phyloP scores from a whole-genome alignment of 2,888 invertebrate species.

The Drosophila koepferae region DNA sequence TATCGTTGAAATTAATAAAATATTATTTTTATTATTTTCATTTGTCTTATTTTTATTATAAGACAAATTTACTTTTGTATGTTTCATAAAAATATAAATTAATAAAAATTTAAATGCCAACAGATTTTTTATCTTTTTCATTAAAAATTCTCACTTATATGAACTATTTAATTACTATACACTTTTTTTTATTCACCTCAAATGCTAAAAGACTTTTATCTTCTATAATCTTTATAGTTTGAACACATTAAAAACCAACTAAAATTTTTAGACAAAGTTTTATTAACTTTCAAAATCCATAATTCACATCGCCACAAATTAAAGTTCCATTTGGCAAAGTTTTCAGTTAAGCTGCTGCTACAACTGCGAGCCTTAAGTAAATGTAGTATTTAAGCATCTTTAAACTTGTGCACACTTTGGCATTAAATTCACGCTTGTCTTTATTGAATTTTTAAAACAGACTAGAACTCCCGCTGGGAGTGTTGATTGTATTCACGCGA shows the following conservation, averaged over 20 bases:
- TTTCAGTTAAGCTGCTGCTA: neutral
- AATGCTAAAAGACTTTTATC: too few relatives aligned
- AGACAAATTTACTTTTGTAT: too few relatives aligned
- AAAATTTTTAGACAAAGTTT: neutral
- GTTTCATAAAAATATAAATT: too few relatives aligned
- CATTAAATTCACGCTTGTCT: neutral
- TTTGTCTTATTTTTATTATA: too few relatives aligned
- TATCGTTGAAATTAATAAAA: too few relatives aligned
- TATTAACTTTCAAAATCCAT: neutral
- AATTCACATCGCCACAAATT: conserved; percentile 1
- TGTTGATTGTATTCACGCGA: conserved; percentile 4
- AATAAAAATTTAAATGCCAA: too few relatives aligned
- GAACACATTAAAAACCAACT: neutral
- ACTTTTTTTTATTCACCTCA: too few relatives aligned
- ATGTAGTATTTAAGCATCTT: neutral
- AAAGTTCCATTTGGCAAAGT: neutral
- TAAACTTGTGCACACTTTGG: neutral
- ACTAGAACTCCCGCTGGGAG: neutral
- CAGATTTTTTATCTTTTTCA: too few relatives aligned
- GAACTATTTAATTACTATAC: too few relatives aligned
- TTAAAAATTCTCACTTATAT: too few relatives aligned
- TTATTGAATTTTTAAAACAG: neutral
- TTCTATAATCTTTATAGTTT: neutral
- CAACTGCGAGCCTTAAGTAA: neutral
- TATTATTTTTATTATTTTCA: too few relatives aligned